These are phyloP conservation scores for Australoheros facetus DNA, from an alignment of 2,797 vertebrate genomes.

Conservation along the genomic window DNA sequence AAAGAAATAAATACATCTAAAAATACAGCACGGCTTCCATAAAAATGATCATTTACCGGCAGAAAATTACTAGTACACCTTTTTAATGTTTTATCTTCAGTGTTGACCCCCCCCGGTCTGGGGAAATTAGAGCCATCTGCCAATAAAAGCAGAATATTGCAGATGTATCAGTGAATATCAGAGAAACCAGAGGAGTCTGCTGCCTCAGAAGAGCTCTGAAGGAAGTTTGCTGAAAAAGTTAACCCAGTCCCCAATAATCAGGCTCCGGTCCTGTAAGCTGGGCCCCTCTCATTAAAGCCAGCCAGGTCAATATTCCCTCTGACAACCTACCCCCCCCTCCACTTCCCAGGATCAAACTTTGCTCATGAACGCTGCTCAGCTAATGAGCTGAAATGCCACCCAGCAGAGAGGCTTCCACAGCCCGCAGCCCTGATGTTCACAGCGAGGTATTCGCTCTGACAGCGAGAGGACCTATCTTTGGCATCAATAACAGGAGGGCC, in stretches of 20 bases:
- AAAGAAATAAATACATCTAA: too few species aligned
- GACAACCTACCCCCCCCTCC: background rate
- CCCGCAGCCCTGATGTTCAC: background rate
- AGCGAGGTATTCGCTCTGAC: slow-evolving; percentile 2
- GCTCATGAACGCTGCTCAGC: background rate
- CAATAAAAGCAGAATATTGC: background rate
- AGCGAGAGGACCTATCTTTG: background rate
- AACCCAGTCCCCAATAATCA: background rate
- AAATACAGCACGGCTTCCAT: too few species aligned
- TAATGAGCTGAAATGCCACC: slow-evolving; percentile 44
- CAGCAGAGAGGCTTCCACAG: background rate
- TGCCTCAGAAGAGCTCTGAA: background rate
- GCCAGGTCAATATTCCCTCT: slow-evolving; percentile 33
- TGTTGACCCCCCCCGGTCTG: too few species aligned
- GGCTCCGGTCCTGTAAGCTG: background rate
- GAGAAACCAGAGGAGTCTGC: background rate
- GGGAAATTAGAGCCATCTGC: background rate
- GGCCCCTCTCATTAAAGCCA: background rate
- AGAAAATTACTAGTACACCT: background rate
- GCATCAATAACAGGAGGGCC: background rate
- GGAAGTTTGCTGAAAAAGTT: background rate
- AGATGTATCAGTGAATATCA: background rate
- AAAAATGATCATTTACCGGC: background rate
- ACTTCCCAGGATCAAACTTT: slow-evolving; percentile 6
- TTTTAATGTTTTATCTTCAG: background rate